Base-by-base conservation (phyloP, 2,113 vertebrate species). In the Colius striatus region DNA sequence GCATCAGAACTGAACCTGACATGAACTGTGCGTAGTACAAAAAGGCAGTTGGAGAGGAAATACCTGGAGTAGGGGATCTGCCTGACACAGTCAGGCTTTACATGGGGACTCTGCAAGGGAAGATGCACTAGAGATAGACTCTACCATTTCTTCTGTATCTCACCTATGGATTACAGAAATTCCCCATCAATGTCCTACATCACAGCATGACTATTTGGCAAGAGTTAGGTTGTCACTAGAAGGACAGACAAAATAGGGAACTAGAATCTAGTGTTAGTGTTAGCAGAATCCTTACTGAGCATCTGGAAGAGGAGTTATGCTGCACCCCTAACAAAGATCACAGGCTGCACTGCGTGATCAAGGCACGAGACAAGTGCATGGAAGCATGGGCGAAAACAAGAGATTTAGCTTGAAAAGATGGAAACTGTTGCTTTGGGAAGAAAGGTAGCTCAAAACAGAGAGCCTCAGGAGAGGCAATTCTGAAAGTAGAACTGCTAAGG, bases 151-250 rank as follows among this genome's bases (percentile, higher is more conserved):
- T 58, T 36, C 84, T 82, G 1, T 12, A 29, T 9, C 55, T 30
- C 38, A 73, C 12, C 48, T 15, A 38, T 0, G 67, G 34, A 38
- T 75, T 1, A 51, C 6, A 53, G 38, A 32, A 32, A 78, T 22
- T 32, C 41, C 58, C 13, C 25, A 51, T 23, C 26, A 75, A 73
- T 0, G 0, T 22, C 58, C 70, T 50, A 5, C 12, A 18, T 5
- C 53, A 23, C 78, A 58, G 38, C 12, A 54, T 2, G 9, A 32
- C 25, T 1, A 29, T 75, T 30, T 4, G 4, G 13, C 21, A 34
- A 55, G 73, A 92, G 84, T 48, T 48, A 43, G 30, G 19, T 9
- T 70, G 45, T 5, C 36, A 23, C 7, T 34, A 32, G 32, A 47
- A 30, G 13, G 45, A 55, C 16, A 41, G 9, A 63, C 68, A 84